Percentiles rank a stretch among this genome's conserved stretches.
These are phyloP conservation scores for Gorsachius magnificus DNA, from an alignment of 2,797 vertebrate species.

Conservation along the genomic window DNA sequence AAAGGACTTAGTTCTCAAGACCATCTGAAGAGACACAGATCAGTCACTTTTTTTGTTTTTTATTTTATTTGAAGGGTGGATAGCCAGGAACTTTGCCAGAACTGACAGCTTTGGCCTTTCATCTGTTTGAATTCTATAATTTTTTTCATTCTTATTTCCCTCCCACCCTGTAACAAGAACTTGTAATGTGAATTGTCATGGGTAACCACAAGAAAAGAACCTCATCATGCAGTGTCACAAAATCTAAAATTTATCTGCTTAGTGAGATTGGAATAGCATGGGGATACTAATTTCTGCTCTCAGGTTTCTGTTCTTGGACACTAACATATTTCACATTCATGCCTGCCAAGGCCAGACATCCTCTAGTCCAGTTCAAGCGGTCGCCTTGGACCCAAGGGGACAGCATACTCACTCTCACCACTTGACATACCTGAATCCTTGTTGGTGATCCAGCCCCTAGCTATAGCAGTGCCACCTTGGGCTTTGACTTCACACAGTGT, in stretches of 20 bases:
- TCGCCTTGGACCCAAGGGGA: neutral
- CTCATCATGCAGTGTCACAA: neutral
- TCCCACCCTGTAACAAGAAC: neutral
- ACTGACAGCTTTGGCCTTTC: neutral
- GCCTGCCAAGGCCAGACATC: neutral
- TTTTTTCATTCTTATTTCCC: neutral
- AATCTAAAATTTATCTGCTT: neutral
- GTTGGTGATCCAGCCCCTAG: neutral
- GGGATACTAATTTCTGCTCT: neutral
- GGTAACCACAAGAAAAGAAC: neutral
- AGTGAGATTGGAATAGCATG: neutral
- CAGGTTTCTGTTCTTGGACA: neutral
- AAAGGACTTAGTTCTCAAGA: neutral
- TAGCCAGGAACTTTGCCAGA: neutral
- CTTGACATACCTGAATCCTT: too few relatives aligned
- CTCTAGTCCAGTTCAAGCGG: neutral
- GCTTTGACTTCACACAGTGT: neutral
- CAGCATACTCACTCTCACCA: neutral
- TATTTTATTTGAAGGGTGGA: neutral
- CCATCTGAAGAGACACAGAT: neutral
- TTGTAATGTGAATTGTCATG: fast-evolving
- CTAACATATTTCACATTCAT: neutral
- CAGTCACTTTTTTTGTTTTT: neutral
- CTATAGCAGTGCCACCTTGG: neutral
- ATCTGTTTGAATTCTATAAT: neutral